A percentile compares a stretch with the other conserved stretches of the same genome.
Conservation (phyloP, 1,140 invertebrate genomes). For the Drosophila sp. region DNA sequence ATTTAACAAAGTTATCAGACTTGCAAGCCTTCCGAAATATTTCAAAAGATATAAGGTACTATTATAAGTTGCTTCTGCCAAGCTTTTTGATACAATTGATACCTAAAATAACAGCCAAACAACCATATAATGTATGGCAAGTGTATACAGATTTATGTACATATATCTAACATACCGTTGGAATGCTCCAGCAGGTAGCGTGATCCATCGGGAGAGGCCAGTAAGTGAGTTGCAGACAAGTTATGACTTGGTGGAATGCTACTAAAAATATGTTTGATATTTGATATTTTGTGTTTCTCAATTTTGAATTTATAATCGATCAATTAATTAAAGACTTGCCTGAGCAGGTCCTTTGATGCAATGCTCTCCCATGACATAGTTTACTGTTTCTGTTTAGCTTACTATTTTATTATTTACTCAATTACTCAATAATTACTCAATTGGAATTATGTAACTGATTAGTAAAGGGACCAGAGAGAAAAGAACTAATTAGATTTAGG, state of each 20-base stretch:
- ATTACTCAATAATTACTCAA: too few relatives aligned
- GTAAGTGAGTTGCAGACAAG: constrained; percentile 90
- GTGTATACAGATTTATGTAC: too few relatives aligned
- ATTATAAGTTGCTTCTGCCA: too few relatives aligned
- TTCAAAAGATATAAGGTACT: too few relatives aligned
- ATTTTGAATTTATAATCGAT: background rate
- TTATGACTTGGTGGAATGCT: constrained; percentile 79
- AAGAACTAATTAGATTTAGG: too few relatives aligned
- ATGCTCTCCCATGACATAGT: constrained; percentile 84
- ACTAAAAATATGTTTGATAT: constrained; percentile 6
- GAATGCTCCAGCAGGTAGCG: constrained; percentile 89
- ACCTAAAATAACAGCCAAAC: too few relatives aligned
- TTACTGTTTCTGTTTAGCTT: constrained; percentile 13
- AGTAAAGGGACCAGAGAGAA: too few relatives aligned
- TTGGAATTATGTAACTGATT: too few relatives aligned
- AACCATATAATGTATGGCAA: too few relatives aligned
- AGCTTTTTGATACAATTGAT: too few relatives aligned
- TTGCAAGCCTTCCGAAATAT: too few relatives aligned
- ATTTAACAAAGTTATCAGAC: too few relatives aligned
- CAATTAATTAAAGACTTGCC: constrained; percentile 57
- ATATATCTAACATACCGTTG: constrained; percentile 82
- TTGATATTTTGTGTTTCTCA: background rate
- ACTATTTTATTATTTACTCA: background rate
- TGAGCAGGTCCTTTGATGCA: constrained; percentile 74
- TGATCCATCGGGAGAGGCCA: constrained; percentile 92